Base-by-base conservation (phyloP, 2,113 vertebrate species). In the Nicator chloris region DNA sequence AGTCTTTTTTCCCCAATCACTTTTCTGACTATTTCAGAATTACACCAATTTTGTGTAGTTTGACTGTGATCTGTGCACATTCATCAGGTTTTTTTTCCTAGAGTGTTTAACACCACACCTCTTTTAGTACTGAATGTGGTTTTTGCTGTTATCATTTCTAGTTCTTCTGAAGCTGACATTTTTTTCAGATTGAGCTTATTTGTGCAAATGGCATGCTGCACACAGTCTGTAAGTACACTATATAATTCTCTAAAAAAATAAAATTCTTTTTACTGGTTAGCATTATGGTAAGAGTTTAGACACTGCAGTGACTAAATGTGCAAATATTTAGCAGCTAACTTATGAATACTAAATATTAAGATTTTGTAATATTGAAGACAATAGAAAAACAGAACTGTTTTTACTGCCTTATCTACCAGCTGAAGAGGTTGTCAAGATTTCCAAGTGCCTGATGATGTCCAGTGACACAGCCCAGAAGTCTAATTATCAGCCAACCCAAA, bases 61-160 rank as follows among this genome's bases (percentile, higher is more conserved):
- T 87, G 30, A 66, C 45, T 73, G 49, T 20, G 18, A 21, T 31
- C 33, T 86, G 30, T 84, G 33, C 22, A 51, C 33, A 20, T 63
- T 64, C 26, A 59, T 42, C 10, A 49, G 9, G 0, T 19, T 30
- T 2, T 64, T 82, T 57, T 66, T 73, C 13, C 31, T 60, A 26
- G 53, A 15, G 5, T 3, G 1, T 50, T 78, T 89, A 92, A 75
- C 19, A 51, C 11, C 0, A 0, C 0, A 2, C 4, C 13, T 57
- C 22, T 51, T 75, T 63, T 35, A 61, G 35, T 59, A 44, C 7
- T 65, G 35, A 65, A 72, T 1, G 2, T 17, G 27, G 16, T 39
- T 88, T 47, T 49, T 47, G 7, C 15, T 9, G 1, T 37, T 78
- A 75, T 7, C 1, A 53, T 86, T 71, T 91, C 59, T 42, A 42